phyloP scores from a whole-genome alignment of 2,797 vertebrate genomes.

The Toxotes lorentzi region DNA sequence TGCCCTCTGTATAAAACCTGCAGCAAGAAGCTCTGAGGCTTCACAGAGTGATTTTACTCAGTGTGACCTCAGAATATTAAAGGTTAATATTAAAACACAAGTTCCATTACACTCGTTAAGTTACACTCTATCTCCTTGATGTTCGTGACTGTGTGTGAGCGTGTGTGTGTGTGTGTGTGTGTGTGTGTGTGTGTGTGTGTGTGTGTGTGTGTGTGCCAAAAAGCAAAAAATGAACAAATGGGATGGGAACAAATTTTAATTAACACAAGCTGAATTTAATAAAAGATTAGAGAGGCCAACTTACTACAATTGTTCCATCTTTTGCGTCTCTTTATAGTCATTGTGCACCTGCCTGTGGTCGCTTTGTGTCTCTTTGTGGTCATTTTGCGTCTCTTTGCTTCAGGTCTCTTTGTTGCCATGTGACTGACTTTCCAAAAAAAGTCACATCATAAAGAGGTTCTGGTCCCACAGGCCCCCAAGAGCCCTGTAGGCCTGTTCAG shows the following conservation, averaged over 20 bases:
- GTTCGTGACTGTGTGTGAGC: not conserved
- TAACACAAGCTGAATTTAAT: constrained; percentile 55
- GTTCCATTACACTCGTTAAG: constrained; percentile 8
- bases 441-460: too few relatives aligned
- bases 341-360: too few relatives aligned
- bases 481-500: not conserved
- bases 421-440: too few relatives aligned
- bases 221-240: not conserved
- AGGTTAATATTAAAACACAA: constrained; percentile 24
- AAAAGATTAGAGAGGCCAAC: constrained; percentile 39
- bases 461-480: not conserved
- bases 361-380: too few relatives aligned
- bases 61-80: constrained; percentile 11
- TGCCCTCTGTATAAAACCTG: not conserved
- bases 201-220: not conserved
- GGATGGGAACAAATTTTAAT: constrained; percentile 49
- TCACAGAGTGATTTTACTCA: not conserved
- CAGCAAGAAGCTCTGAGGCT: not conserved
- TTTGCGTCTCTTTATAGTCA: not conserved
- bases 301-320: not conserved
- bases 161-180: not conserved
- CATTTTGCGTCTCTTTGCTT: too few relatives aligned
- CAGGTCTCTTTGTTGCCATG: not conserved
- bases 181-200: not conserved
- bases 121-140: constrained; percentile 2